Evolutionary conservation across 2,797 vertebrate species (phyloP), one percentile per base, ranked within the genome.

Genomic region (Oreonectes daqikongensis): DNA sequence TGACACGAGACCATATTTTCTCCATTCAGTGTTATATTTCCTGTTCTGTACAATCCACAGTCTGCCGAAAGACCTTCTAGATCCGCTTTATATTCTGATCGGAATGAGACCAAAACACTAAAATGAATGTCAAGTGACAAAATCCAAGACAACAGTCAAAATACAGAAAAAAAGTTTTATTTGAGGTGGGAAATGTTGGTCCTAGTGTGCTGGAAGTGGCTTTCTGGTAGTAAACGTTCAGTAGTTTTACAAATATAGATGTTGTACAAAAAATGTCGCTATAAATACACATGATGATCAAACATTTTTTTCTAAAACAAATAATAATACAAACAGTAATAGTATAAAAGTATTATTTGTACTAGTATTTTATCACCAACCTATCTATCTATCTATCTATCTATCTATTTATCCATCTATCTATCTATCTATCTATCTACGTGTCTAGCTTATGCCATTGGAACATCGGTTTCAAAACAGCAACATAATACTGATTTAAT

Each of bases 11-110:
- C 38, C 32, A 61, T 60, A 59, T 70, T 53, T 81, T 68, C 57
- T 70, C 44, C 57, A 77, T 73, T 64, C 72, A 80, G 67, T 60
- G 15, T 64, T 72, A 69, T 69, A 50, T 53, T 76, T n/a, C 15
- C 38, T 66, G 46, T 64, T 64, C 64, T 68, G 53, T 81, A n/a
- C 38, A 38, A 69, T 75, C 46, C 38, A 63, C 40, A 18, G 1
- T 69, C 59, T 72, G 69, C 60, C 64, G 28, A 15, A 48, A 72
- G 26, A 52, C n/a, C 28, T 50, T 81, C 35, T 67, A 22, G 42
- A 40, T 40, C 5, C 38, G n/a, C 28, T 52, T 17, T 5, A 8
- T 32, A 15, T 32, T 60, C 57, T 60, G 17, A n/a, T 28, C 28
- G 10, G 28, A 60, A 67, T 67, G 8, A 15, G 20, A 53, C 9